Conservation (phyloP, 2,888 invertebrate genomes). For the Allolobophora icterica region DNA sequence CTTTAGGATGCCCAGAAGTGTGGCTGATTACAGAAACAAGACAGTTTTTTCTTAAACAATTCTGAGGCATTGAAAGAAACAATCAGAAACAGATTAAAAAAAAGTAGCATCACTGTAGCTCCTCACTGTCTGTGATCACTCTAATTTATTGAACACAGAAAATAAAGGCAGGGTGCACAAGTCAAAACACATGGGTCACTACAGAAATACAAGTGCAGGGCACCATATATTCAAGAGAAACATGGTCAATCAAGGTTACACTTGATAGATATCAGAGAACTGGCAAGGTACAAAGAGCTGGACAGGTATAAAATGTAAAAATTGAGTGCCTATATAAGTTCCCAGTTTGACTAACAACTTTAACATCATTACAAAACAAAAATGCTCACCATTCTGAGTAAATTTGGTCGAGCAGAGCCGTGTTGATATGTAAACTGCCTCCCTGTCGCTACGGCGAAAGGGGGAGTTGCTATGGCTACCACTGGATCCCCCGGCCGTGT, state of each 20-base stretch:
- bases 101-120: neutral
- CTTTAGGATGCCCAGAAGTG: conserved; percentile 84
- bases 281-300: neutral
- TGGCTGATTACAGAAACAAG: conserved; percentile 70
- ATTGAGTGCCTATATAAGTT: neutral
- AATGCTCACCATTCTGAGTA: conserved; percentile 81
- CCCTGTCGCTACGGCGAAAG: conserved; percentile 83
- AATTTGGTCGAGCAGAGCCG: conserved; percentile 92
- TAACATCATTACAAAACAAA: neutral
- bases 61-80: neutral
- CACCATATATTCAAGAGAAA: too few species aligned
- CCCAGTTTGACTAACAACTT: neutral
- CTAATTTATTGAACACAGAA: neutral
- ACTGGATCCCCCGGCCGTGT: neutral
- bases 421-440: conserved; percentile 81
- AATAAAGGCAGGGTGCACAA: too few species aligned
- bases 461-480: conserved; percentile 35
- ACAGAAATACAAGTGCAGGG: too few species aligned
- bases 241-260: neutral
- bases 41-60: neutral
- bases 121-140: neutral
- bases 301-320: neutral
- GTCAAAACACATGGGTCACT: too few species aligned
- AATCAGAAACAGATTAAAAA: neutral
- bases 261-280: neutral